phyloP scores from a whole-genome alignment of 2,113 vertebrate species.

The Baryphthengus martii region DNA sequence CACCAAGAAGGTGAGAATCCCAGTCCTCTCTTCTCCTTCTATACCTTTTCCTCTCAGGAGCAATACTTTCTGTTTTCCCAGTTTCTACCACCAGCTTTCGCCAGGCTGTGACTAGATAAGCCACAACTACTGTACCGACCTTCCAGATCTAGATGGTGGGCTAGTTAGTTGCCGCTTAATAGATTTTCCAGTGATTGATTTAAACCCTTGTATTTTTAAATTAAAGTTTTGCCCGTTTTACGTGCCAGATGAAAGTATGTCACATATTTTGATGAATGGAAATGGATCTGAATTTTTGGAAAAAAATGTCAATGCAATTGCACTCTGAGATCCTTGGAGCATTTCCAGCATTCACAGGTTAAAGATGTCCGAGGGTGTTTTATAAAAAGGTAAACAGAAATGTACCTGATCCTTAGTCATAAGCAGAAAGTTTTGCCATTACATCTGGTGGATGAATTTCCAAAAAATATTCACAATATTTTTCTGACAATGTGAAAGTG shows the following conservation, averaged over 20 bases:
- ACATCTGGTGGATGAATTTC: not conserved
- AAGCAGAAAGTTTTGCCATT: not conserved
- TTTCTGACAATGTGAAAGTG: not conserved
- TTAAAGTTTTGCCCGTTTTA: not conserved
- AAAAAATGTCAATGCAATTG: not conserved
- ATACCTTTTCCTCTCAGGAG: not conserved
- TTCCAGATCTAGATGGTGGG: not conserved
- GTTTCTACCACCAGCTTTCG: not conserved
- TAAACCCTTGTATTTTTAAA: not conserved
- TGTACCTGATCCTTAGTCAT: not conserved
- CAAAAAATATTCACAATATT: not conserved
- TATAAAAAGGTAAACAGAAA: not conserved
- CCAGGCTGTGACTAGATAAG: not conserved
- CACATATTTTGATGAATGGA: not conserved
- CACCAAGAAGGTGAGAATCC: not conserved
- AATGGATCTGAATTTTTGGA: not conserved
- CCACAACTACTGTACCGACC: not conserved
- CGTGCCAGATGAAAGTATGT: not conserved
- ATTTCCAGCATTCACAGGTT: not conserved
- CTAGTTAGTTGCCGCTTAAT: not conserved
- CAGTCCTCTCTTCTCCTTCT: not conserved
- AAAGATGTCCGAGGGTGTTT: not conserved
- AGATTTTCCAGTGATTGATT: not conserved
- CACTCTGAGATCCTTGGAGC: not conserved
- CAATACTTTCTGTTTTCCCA: not conserved